Conservation (phyloP, 2,797 vertebrate species). For the Gorsachius magnificus region DNA sequence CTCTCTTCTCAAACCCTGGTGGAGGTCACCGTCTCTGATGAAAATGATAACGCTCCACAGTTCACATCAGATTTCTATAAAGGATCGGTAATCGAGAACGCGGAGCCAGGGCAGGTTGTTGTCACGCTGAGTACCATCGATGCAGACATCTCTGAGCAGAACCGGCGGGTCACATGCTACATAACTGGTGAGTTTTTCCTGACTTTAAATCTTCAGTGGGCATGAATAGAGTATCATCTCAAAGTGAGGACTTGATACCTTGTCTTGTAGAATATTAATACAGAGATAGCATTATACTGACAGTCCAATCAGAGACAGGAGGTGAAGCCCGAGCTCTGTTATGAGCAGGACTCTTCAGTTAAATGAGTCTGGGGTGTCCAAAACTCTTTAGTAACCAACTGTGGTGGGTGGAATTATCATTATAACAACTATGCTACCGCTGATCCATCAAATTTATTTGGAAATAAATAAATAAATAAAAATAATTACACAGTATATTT, state of each 20-base stretch:
- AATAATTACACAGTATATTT: not conserved
- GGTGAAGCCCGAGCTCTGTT: not conserved
- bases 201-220: not conserved
- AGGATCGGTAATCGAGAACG: constrained; percentile 88
- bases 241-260: not conserved
- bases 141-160: constrained; percentile 87
- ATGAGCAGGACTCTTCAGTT: not conserved
- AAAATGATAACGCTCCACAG: constrained; percentile 92
- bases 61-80: constrained; percentile 88
- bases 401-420: not conserved
- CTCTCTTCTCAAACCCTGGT: constrained; percentile 91
- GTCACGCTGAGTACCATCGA: constrained; percentile 87
- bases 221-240: not conserved
- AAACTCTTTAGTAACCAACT: not conserved
- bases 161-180: constrained; percentile 91
- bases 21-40: constrained; percentile 91
- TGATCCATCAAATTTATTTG: not conserved
- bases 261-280: not conserved
- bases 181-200: constrained; percentile 87
- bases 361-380: not conserved
- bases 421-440: not conserved
- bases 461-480: not conserved
- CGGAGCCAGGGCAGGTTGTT: constrained; percentile 83
- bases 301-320: not conserved
- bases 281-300: not conserved